These are phyloP conservation scores for Rhinogobius similis DNA, from an alignment of 2,113 vertebrate genomes.

Conservation along the genomic window DNA sequence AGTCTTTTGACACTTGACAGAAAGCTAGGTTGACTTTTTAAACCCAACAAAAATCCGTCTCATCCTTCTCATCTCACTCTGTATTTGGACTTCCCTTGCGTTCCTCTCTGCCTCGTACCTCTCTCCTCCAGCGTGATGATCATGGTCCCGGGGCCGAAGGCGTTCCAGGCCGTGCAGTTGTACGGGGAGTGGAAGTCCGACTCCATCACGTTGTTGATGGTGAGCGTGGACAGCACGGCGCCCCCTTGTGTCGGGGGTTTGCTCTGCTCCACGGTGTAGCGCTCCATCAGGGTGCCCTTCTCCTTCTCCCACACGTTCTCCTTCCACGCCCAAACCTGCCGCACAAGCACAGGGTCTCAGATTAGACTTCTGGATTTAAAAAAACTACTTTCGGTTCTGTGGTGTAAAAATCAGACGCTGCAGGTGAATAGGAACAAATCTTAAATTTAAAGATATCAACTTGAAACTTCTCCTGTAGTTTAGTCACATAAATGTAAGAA, in stretches of 20 bases:
- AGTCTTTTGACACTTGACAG: no score
- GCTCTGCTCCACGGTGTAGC: conserved; percentile 92
- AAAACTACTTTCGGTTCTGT: no score
- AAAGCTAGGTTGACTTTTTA: no score
- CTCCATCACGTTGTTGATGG: conserved; percentile 95
- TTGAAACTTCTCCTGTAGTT: no score
- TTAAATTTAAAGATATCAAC: no score
- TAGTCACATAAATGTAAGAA: no score
- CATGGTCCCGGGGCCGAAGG: conserved; percentile 90
- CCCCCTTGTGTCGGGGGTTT: conserved; percentile 79
- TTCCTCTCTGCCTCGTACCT: conserved; percentile 72
- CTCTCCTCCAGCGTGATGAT: conserved; percentile 92
- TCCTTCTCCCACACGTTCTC: conserved; percentile 94
- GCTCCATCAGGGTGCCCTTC: conserved; percentile 84
- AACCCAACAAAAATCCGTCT: no score
- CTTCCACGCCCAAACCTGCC: conserved; percentile 94
- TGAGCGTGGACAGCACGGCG: conserved; percentile 90
- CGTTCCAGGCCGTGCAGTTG: conserved; percentile 97
- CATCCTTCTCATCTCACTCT: no score
- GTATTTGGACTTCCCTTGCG: no score
- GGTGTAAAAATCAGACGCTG: no score
- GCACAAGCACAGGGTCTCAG: background rate
- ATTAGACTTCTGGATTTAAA: no score
- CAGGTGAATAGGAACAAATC: no score
- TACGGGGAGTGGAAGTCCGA: conserved; percentile 93